Base-by-base conservation (phyloP, 1,140 invertebrate genomes). In the Eulimnadia texana region DNA sequence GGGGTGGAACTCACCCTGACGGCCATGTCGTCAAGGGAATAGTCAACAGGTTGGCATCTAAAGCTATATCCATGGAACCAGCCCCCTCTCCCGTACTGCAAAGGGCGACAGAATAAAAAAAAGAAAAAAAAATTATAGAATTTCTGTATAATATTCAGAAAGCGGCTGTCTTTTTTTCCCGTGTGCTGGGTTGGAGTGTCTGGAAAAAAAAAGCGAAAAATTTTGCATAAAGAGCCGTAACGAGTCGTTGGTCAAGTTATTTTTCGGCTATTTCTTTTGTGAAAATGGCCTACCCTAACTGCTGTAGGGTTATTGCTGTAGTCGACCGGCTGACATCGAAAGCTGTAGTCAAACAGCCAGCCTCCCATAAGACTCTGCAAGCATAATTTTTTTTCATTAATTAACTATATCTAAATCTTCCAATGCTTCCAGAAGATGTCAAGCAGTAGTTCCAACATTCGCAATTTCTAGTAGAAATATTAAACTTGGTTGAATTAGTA, bases 251-350 rank as follows among this genome's bases (percentile, higher is more conserved):
- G n/a, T n/a, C n/a, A n/a, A n/a, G n/a, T n/a, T n/a, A n/a, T n/a
- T n/a, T n/a, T n/a, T n/a, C n/a, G 20, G 20, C 16, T 25, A 1
- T 29, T 24, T 6, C 19, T n/a, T 22, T 27, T 49, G 20, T 42
- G 33, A 42, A 16, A 16, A 42, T 42, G 20, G 81, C 85, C 87
- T 82, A 93, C 89, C 79, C 86, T 80, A 72, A 87, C 75, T 56
- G 87, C 86, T 65, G 78, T 78, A 20, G 84, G 80, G 71, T 80
- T 82, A 70, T 81, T 76, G 16, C 82, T 82, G 75, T 92, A 90
- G 72, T 89, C 86, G 64, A 93, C 88, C 9, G 88, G 86, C 74
- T 94, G 87, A 73, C 90, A 93, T 66, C 80, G 79, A 69, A 88
- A 89, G 76, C 83, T 92, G 79, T 93, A 90, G 51, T 83, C 73